Base-by-base conservation (phyloP, 1,140 invertebrate genomes). In the Lanistes nyassanus region DNA sequence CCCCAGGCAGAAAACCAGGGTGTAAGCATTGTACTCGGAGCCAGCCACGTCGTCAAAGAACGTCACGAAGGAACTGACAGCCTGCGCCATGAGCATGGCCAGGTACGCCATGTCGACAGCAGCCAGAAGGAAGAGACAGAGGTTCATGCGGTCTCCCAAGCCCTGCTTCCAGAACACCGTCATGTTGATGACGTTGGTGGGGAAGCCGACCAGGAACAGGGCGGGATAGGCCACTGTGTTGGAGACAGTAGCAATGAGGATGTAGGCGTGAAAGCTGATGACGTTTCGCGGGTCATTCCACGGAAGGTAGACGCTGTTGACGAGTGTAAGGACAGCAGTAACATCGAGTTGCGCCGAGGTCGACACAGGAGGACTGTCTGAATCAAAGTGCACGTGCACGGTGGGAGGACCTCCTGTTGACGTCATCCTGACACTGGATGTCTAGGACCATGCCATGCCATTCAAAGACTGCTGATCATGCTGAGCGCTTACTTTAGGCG, bases 191-290 rank as follows among this genome's bases (percentile, higher is more conserved):
- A 36, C 23, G 53, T 70, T 70, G 68, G 42, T 56, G 68, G 68
- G 53, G 39, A 56, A 70, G 68, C 68, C 53, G 53, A 70, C 36
- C 26, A 70, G 53, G 68, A 70, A 58, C 26, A 69, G 68, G 34
- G 53, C 7, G 9, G 68, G 68, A n/a, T 51, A 51, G 66, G 51
- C 9, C 21, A 68, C 42, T 16, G 42, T 31, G 42, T 51, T 29
- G 39, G 19, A 47, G 31, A 68, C 42, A 29, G 29, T 68, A 39
- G 26, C 39, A 11, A 68, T 13, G n/a, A 68, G 3, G 21, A 23
- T 21, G 65, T n/a, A 39, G 6, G 26, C 21, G 11, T 42, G 34
- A 36, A 42, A 36, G 37, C 65, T 66, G 23, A 66, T 26, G 36
- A 42, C 36, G 36, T 66, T n/a, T 34, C 23, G 23, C 36, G 36